These are phyloP conservation scores for Trichogramma dendrolimi DNA, from an alignment of 2,888 invertebrate species.

Conservation along the genomic window DNA sequence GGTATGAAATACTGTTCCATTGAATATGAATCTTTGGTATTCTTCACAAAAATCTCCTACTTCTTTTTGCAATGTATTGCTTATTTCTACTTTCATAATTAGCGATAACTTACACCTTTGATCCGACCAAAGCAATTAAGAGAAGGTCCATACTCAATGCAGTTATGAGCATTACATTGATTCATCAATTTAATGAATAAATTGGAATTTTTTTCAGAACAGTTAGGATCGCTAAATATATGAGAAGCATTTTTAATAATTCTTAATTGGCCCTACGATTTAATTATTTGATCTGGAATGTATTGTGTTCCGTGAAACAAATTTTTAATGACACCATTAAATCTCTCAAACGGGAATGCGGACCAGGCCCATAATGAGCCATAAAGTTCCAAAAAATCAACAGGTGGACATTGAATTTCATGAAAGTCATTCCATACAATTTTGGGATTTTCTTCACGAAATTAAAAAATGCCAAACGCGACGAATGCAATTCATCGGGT, in stretches of 20 bases:
- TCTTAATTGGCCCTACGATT: slow-evolving; percentile 2
- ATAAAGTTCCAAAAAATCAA: slow-evolving; percentile 16
- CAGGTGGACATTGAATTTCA: slow-evolving; percentile 23
- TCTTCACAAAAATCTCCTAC: too few species aligned
- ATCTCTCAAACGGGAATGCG: slow-evolving; percentile 23
- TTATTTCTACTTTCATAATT: too few species aligned
- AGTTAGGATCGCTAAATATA: neutral
- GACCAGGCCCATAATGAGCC: slow-evolving; percentile 22
- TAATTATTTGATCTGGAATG: slow-evolving; percentile 19
- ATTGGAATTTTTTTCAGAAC: too few species aligned
- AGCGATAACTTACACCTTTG: too few species aligned
- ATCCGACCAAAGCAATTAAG: too few species aligned
- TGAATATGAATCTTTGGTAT: too few species aligned
- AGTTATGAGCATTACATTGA: too few species aligned
- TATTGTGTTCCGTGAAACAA: slow-evolving; percentile 17
- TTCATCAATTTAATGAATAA: too few species aligned
- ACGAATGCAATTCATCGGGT: neutral
- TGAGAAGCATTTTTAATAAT: neutral
- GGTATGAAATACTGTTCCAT: too few species aligned
- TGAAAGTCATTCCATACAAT: slow-evolving; percentile 15
- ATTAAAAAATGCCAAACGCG: slow-evolving; percentile 8
- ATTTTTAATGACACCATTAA: slow-evolving; percentile 18
- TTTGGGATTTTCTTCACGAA: slow-evolving; percentile 12
- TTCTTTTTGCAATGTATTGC: too few species aligned
- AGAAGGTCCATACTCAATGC: too few species aligned